These are phyloP conservation scores for Sturnira hondurensis DNA, from an alignment of 2,113 vertebrate species.

Conservation along the genomic window DNA sequence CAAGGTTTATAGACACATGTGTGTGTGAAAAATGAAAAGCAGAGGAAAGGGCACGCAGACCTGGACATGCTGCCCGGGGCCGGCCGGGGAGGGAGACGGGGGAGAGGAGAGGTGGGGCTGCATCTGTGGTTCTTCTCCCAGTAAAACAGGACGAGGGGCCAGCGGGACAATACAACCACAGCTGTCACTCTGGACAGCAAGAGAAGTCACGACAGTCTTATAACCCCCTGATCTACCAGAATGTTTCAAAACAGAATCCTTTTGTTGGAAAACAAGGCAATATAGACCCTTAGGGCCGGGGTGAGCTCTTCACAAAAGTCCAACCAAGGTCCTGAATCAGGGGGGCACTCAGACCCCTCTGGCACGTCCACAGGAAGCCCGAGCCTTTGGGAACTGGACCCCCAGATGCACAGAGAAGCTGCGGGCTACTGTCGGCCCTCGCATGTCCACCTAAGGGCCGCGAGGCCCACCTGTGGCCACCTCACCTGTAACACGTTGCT, in stretches of 20 bases:
- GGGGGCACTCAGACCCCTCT: neutral
- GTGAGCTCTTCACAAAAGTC: neutral
- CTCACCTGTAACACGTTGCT: slow-evolving; percentile 98
- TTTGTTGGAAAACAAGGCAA: neutral
- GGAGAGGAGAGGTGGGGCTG: neutral
- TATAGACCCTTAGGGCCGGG: no score
- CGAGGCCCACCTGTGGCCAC: neutral
- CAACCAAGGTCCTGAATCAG: neutral
- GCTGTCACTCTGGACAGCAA: neutral
- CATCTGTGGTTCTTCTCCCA: no score
- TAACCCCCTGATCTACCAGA: neutral
- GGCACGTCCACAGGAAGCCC: neutral
- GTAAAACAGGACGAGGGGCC: neutral
- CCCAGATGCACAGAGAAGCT: neutral
- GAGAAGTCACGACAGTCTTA: neutral
- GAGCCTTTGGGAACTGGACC: no score
- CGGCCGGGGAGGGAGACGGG: no score
- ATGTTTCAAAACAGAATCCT: neutral
- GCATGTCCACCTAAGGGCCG: neutral
- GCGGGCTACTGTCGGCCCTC: neutral
- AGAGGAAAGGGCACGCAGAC: neutral
- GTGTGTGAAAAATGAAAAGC: neutral
- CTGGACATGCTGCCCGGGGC: no score
- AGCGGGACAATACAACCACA: neutral
- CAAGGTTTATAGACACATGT: rapidly evolving